A percentile compares a stretch with the other conserved stretches of the same genome.
These are phyloP conservation scores for Eulemur albifrons DNA, from an alignment of 2,797 vertebrate species.

Conservation along the genomic window DNA sequence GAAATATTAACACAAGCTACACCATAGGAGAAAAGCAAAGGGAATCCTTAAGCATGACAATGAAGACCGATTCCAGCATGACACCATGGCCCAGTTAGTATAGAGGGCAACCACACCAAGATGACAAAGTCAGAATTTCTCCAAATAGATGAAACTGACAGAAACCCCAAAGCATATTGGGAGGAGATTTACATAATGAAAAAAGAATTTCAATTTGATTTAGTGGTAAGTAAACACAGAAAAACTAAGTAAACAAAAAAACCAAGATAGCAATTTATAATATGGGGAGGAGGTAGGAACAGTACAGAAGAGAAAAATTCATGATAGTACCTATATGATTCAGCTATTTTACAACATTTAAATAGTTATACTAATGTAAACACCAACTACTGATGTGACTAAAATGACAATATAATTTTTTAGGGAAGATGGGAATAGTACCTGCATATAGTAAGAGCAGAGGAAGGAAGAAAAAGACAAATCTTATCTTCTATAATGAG, in stretches of 20 bases:
- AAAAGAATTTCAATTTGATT: not conserved
- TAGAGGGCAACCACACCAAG: not conserved
- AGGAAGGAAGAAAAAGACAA: not conserved
- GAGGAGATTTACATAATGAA: not conserved
- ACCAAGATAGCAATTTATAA: not conserved
- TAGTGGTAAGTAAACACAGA: not conserved
- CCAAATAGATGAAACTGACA: not conserved
- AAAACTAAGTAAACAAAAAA: conserved; percentile 33
- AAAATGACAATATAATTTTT: not conserved
- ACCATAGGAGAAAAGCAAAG: conserved; percentile 14
- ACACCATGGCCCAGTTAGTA: not conserved
- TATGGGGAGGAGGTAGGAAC: not conserved
- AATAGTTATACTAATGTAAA: not conserved
- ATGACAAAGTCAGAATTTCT: not conserved
- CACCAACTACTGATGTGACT: not conserved
- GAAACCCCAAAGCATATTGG: not conserved
- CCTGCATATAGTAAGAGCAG: not conserved
- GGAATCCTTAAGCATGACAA: not conserved
- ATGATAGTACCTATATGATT: not conserved
- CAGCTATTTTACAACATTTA: not conserved
- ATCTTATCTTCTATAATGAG: not conserved
- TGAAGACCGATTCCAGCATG: not conserved
- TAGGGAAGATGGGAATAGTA: not conserved
- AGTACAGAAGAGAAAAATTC: not conserved
- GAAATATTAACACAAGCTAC: not conserved